These are phyloP conservation scores for Salpingus planirostris DNA, from an alignment of 2,888 invertebrate genomes.

Conservation along the genomic window DNA sequence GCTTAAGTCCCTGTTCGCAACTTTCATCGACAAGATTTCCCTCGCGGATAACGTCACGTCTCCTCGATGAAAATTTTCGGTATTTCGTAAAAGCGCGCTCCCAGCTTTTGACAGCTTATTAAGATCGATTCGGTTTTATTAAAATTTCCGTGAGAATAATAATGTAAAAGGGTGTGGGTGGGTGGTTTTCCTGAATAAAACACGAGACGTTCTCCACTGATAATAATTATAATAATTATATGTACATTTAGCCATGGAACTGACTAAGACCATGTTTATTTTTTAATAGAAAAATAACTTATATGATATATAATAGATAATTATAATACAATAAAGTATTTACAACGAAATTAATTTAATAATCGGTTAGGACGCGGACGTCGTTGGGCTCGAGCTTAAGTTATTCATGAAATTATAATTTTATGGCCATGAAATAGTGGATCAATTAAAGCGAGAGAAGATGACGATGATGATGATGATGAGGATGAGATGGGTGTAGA, in stretches of 20 bases:
- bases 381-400: conserved; percentile 18
- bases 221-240: conserved; percentile 41
- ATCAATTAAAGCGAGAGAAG: conserved; percentile 12
- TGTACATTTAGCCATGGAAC: conserved; percentile 41
- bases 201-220: conserved; percentile 29
- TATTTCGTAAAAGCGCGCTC: too few relatives aligned
- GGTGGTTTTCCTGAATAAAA: too few relatives aligned
- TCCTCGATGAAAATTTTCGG: too few relatives aligned
- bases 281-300: conserved; percentile 45
- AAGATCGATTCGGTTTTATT: too few relatives aligned
- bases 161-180: too few relatives aligned
- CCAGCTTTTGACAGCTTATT: too few relatives aligned
- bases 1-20: too few relatives aligned
- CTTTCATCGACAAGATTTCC: too few relatives aligned
- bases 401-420: conserved; percentile 21
- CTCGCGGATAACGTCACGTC: too few relatives aligned
- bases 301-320: conserved; percentile 41
- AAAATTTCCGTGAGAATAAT: too few relatives aligned
- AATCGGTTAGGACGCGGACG: conserved; percentile 23
- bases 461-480: conserved; percentile 14
- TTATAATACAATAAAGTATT: conserved; percentile 42
- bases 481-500: too few relatives aligned
- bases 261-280: conserved; percentile 41
- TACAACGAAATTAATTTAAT: conserved; percentile 37
- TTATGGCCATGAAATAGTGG: conserved; percentile 11